Evolutionary conservation across 35 echinoderm and acorn worm genomes (phyloP).

Genomic region (Amphiura filiformis): DNA sequence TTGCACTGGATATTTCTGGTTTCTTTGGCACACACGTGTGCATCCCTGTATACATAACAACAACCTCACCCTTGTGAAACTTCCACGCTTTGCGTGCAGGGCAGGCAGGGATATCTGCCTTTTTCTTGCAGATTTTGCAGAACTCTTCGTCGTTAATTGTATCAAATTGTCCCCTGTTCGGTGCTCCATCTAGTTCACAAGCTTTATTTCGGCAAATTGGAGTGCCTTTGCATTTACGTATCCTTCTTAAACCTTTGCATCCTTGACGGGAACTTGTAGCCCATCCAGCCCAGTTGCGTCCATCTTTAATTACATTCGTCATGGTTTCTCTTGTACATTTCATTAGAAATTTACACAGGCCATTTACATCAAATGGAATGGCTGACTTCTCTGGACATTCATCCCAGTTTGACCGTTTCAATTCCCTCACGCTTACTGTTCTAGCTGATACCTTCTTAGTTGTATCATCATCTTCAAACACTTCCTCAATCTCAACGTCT

Average conservation of each 20-base stretch:
- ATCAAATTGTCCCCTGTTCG: background rate
- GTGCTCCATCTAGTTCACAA: background rate
- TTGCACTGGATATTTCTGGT: background rate
- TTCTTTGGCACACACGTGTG: background rate
- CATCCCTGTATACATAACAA: constrained; percentile 5
- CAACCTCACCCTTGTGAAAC: constrained; percentile 1
- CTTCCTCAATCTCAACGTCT: background rate
- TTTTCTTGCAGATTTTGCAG: background rate
- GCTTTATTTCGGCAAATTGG: background rate
- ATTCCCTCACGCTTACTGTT: background rate
- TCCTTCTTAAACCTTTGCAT: background rate
- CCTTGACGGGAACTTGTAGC: background rate
- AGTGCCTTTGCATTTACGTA: background rate
- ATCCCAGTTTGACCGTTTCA: background rate
- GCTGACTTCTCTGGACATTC: background rate
- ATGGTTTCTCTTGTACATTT: background rate
- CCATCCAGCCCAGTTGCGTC: background rate
- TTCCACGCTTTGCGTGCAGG: constrained; percentile 5
- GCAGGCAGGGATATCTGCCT: background rate
- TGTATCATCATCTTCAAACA: background rate
- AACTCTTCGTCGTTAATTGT: background rate
- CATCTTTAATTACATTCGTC: background rate
- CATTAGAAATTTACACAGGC: background rate
- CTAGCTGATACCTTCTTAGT: background rate
- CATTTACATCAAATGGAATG: background rate